phyloP scores from a whole-genome alignment of 2,888 invertebrate genomes.

The Endotricha flammealis region DNA sequence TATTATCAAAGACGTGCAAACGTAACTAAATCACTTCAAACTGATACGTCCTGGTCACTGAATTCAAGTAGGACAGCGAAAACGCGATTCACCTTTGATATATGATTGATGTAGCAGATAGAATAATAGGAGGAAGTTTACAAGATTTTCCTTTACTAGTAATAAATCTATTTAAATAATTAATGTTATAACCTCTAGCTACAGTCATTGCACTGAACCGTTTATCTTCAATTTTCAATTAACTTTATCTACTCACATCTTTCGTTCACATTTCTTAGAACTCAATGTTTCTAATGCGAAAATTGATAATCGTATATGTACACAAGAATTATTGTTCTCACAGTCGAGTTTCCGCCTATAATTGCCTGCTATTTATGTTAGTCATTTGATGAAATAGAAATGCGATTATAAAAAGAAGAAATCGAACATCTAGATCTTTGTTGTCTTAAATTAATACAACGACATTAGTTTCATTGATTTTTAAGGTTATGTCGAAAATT shows the following conservation, averaged over 20 bases:
- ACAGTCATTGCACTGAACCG: too few species aligned
- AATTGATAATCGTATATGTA: constrained; percentile 26
- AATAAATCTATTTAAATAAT: too few species aligned
- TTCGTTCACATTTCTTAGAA: not conserved
- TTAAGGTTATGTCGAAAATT: too few species aligned
- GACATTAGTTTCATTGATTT: too few species aligned
- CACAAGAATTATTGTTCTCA: constrained; percentile 35
- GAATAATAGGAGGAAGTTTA: too few species aligned
- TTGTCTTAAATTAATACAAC: too few species aligned
- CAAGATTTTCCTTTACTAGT: too few species aligned
- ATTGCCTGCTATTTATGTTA: constrained; percentile 19
- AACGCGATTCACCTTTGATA: constrained; percentile 26
- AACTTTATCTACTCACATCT: not conserved
- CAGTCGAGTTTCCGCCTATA: constrained; percentile 38
- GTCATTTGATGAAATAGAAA: constrained; percentile 7
- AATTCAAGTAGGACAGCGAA: constrained; percentile 29
- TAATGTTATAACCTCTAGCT: not conserved
- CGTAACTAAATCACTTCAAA: constrained; percentile 31
- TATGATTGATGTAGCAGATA: too few species aligned
- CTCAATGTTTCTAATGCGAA: not conserved
- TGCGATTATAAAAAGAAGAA: constrained; percentile 7
- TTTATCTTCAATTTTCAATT: not conserved
- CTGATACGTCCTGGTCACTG: constrained; percentile 26
- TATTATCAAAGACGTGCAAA: constrained; percentile 43
- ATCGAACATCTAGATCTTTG: not conserved